Percentiles rank a stretch among this genome's conserved stretches.
phyloP scores from a whole-genome alignment of 2,113 vertebrate species.

The Aleadryas rufinucha region DNA sequence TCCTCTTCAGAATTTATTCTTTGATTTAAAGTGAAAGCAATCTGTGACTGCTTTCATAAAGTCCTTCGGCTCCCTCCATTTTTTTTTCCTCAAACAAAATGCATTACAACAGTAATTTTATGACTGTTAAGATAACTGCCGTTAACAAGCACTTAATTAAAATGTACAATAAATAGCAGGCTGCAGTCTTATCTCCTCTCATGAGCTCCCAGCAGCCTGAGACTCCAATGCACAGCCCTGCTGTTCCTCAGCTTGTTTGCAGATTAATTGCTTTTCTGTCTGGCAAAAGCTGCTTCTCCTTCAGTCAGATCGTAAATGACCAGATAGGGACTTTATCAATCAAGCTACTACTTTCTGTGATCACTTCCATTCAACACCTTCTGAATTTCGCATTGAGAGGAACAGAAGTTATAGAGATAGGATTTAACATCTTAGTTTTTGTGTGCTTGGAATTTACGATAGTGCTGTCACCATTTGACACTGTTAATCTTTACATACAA shows the following conservation, averaged over 20 bases:
- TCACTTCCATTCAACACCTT: constrained; percentile 78
- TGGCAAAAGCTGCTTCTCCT: constrained; percentile 92
- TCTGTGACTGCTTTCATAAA: constrained; percentile 94
- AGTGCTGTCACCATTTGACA: constrained; percentile 57
- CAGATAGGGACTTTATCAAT: constrained; percentile 99
- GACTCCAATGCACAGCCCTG: constrained; percentile 92
- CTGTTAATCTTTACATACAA: constrained; percentile 60
- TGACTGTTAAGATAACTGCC: constrained; percentile 99
- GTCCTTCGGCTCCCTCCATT: constrained; percentile 83
- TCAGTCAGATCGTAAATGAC: constrained; percentile 99
- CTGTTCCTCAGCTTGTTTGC: constrained; percentile 97
- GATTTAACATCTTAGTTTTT: constrained; percentile 62
- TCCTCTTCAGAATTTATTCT: constrained; percentile 97
- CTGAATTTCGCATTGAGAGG: constrained; percentile 69
- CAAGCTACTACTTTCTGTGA: constrained; percentile 82
- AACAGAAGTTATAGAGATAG: constrained; percentile 69
- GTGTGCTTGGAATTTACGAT: constrained; percentile 62
- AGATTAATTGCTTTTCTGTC: constrained; percentile 99
- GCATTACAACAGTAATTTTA: constrained; percentile 99
- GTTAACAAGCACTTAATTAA: constrained; percentile 99
- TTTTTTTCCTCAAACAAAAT: constrained; percentile 96
- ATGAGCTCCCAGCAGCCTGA: constrained; percentile 86
- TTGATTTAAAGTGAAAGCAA: constrained; percentile 99
- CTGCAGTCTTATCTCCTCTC: constrained; percentile 94
- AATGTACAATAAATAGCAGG: constrained; percentile 99